Evolutionary conservation across 2,113 vertebrate genomes (phyloP).

Genomic region (Pavo muticus): DNA sequence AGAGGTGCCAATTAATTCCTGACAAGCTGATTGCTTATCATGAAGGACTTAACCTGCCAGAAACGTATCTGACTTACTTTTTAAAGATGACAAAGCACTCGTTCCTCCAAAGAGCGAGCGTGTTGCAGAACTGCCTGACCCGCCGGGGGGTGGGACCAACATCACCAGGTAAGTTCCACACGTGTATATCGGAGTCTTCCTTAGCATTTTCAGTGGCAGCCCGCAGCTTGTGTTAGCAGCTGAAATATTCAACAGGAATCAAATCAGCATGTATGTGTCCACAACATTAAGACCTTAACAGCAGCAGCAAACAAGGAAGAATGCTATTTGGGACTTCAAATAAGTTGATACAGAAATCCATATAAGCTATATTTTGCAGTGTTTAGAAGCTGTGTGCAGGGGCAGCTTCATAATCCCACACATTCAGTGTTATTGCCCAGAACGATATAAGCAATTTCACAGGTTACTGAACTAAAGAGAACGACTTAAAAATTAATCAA

Average conservation of each 20-base stretch:
- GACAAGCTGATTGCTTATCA: neutral
- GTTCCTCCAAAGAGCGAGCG: slow-evolving; percentile 96
- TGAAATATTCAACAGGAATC: neutral
- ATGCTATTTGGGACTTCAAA: neutral
- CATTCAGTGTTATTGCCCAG: neutral
- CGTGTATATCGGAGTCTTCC: slow-evolving; percentile 95
- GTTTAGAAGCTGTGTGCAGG: neutral
- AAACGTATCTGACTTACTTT: slow-evolving; percentile 82
- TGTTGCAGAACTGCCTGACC: slow-evolving; percentile 95
- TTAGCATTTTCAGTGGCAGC: slow-evolving; percentile 92
- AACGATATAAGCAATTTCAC: neutral
- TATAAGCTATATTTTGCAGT: neutral
- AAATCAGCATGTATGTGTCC: neutral
- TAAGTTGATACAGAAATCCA: neutral
- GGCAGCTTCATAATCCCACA: neutral
- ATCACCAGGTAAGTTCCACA: slow-evolving; percentile 96
- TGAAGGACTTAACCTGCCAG: neutral
- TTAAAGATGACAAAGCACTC: slow-evolving; percentile 94
- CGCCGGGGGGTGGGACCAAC: slow-evolving; percentile 94
- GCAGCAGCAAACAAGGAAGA: neutral
- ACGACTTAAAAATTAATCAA: neutral
- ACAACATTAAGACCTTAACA: neutral
- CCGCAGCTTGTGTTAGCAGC: slow-evolving; percentile 97
- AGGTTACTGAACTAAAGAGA: neutral
- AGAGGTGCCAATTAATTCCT: slow-evolving; percentile 8